Conservation (phyloP, 2,888 invertebrate genomes). For the Gryllus longicercus region DNA sequence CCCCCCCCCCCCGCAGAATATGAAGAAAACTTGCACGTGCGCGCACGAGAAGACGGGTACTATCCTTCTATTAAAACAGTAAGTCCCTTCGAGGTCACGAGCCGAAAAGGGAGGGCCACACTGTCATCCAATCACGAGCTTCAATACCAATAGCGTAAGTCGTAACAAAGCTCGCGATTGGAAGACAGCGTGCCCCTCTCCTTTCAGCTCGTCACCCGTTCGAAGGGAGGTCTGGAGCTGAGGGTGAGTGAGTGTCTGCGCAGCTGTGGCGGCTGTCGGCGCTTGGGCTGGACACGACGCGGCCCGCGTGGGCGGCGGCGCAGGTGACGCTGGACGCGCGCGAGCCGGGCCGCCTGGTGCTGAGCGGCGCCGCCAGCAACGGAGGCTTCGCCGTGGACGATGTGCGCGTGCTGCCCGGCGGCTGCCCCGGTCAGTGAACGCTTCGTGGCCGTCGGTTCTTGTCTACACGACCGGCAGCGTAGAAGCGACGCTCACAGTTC, state of each 20-base stretch:
- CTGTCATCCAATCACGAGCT: too few species aligned
- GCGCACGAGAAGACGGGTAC: background rate
- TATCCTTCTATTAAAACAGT: background rate
- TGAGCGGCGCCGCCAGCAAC: constrained; percentile 47
- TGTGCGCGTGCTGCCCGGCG: constrained; percentile 43
- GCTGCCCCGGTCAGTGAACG: constrained; percentile 37
- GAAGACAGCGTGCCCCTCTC: too few species aligned
- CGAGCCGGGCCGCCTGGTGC: constrained; percentile 42
- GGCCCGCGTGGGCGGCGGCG: constrained; percentile 46
- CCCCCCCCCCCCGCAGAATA: too few species aligned
- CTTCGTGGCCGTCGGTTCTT: background rate
- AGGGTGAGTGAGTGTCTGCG: background rate
- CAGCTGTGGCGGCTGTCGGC: constrained; percentile 45
- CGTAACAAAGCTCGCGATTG: too few species aligned
- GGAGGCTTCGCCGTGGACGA: constrained; percentile 50
- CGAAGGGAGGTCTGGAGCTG: too few species aligned
- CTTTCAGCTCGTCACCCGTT: background rate
- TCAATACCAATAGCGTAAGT: too few species aligned
- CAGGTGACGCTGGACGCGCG: constrained; percentile 44
- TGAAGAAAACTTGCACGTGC: too few species aligned
- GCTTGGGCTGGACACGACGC: constrained; percentile 42
- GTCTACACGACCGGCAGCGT: too few species aligned
- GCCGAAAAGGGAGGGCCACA: too few species aligned
- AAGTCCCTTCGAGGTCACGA: too few species aligned
- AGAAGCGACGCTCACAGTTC: too few species aligned